Conservation (phyloP, 2,797 vertebrate genomes). For the Brachyalestes nurse region DNA sequence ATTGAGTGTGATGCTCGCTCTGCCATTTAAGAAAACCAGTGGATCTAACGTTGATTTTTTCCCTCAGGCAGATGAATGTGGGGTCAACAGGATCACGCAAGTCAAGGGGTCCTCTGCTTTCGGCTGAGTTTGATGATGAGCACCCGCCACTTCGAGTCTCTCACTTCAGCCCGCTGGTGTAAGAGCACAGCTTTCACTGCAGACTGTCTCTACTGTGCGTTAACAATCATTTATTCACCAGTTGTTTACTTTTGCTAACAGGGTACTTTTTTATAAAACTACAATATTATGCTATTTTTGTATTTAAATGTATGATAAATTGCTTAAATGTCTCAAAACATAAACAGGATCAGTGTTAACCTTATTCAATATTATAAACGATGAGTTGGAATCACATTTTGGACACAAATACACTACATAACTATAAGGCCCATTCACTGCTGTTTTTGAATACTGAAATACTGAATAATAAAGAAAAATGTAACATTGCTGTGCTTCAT, state of each 20-base stretch:
- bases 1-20: no score
- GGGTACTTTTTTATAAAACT: background rate
- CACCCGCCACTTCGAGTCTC: slow-evolving; percentile 40
- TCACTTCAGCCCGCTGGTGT: slow-evolving; percentile 52
- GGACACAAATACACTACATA: background rate
- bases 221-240: background rate
- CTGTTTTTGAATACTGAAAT: background rate
- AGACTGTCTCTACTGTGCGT: background rate
- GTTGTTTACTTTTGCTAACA: slow-evolving; percentile 14
- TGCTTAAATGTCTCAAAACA: background rate
- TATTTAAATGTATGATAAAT: background rate
- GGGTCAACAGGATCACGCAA: background rate
- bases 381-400: background rate
- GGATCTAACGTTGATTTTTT: background rate
- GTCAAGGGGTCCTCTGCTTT: slow-evolving; percentile 6
- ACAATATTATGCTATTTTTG: background rate
- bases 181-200: background rate
- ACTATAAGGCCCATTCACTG: background rate
- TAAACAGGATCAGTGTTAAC: background rate
- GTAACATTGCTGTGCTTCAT: background rate
- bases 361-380: background rate
- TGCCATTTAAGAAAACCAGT: no score
- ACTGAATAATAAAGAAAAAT: background rate
- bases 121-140: background rate
- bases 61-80: slow-evolving; percentile 1